These are phyloP conservation scores for Orthonyx spaldingii DNA, from an alignment of 2,113 vertebrate species.

Conservation along the genomic window DNA sequence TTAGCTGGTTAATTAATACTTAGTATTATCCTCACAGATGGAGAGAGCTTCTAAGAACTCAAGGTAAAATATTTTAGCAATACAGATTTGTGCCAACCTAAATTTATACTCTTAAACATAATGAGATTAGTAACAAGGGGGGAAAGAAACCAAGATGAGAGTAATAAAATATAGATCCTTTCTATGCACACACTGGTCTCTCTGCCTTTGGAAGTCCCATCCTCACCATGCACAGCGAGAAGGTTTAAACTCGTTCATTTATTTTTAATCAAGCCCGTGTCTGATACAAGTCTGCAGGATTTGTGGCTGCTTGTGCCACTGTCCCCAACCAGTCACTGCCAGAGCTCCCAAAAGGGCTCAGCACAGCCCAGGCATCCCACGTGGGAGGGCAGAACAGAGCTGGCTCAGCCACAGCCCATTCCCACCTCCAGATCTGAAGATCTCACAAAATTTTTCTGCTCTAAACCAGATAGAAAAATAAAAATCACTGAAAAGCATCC, in stretches of 20 bases:
- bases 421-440: not conserved
- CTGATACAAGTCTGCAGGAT: not conserved
- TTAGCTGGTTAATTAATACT: slow-evolving; percentile 62
- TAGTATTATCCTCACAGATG: slow-evolving; percentile 46
- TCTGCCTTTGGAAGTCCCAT: not conserved
- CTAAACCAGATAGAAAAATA: not conserved
- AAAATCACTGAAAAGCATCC: not conserved
- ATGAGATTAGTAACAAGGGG: slow-evolving; percentile 48
- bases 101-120: slow-evolving; percentile 48
- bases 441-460: not conserved
- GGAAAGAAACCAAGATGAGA: not conserved
- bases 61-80: slow-evolving; percentile 61
- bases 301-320: not conserved
- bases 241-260: not conserved
- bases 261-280: not conserved
- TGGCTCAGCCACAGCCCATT: not conserved
- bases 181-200: not conserved
- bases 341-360: not conserved
- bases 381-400: not conserved
- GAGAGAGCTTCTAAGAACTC: slow-evolving; percentile 28
- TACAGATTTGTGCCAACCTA: slow-evolving; percentile 48
- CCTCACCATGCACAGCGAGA: not conserved
- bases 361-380: not conserved
- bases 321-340: not conserved
- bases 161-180: not conserved